phyloP scores from a whole-genome alignment of 2,888 invertebrate genomes.

The Cheilosia urbana region DNA sequence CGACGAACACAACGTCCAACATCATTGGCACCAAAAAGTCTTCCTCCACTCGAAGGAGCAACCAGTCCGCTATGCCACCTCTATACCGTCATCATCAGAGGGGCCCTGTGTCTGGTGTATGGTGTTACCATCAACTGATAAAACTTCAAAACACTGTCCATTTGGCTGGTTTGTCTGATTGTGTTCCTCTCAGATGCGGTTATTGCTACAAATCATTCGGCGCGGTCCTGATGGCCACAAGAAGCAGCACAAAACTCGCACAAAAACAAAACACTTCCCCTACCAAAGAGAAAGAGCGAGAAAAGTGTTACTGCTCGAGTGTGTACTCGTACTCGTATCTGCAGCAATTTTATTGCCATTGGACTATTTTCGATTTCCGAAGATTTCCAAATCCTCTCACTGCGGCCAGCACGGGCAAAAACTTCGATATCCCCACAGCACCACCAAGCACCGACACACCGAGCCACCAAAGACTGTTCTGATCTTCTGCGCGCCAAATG shows the following conservation, averaged over 20 bases:
- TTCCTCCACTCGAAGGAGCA: slow-evolving; percentile 31
- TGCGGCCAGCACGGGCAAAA: slow-evolving; percentile 19
- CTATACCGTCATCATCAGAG: slow-evolving; percentile 29
- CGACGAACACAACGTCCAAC: slow-evolving; percentile 36
- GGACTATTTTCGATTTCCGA: slow-evolving; percentile 71
- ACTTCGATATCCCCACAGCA: background rate
- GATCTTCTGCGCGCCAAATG: slow-evolving; percentile 4
- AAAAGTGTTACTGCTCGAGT: slow-evolving; percentile 42
- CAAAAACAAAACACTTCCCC: slow-evolving; percentile 20
- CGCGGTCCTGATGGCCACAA: slow-evolving; percentile 37
- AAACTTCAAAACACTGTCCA: slow-evolving; percentile 74
- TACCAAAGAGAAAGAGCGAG: slow-evolving; percentile 9
- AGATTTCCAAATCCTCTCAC: slow-evolving; percentile 43
- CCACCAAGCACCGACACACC: slow-evolving; percentile 10
- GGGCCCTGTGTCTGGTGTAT: slow-evolving; percentile 21
- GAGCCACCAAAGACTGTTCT: slow-evolving; percentile 32
- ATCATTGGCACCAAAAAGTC: slow-evolving; percentile 71
- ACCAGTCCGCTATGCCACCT: slow-evolving; percentile 33
- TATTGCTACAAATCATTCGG: slow-evolving; percentile 74
- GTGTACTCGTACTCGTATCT: background rate
- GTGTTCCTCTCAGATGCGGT: slow-evolving; percentile 69
- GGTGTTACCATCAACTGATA: slow-evolving; percentile 70
- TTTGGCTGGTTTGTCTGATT: slow-evolving; percentile 72
- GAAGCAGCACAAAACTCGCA: slow-evolving; percentile 21
- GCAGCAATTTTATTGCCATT: slow-evolving; percentile 71